These are phyloP conservation scores for Cotesia vestalis DNA, from an alignment of 1,140 invertebrate species.

Conservation along the genomic window DNA sequence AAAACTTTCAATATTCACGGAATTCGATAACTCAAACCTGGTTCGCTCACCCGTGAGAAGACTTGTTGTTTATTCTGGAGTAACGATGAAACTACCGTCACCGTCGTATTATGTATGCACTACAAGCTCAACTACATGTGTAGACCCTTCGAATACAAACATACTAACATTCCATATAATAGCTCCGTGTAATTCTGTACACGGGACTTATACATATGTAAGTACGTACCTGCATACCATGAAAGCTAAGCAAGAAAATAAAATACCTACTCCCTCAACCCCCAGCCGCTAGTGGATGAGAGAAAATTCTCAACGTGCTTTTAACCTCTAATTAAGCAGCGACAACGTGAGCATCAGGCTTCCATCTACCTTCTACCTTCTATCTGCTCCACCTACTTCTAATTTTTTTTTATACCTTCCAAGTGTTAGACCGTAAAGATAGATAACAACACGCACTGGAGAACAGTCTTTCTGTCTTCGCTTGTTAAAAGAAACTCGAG, in stretches of 20 bases:
- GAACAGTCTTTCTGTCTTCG: too few relatives aligned
- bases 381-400: neutral
- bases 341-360: neutral
- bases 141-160: neutral
- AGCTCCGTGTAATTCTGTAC: neutral
- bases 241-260: neutral
- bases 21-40: constrained; percentile 2
- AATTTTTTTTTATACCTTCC: too few relatives aligned
- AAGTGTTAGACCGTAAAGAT: too few relatives aligned
- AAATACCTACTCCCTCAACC: neutral
- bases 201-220: too few relatives aligned
- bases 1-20: constrained; percentile 3
- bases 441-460: too few relatives aligned
- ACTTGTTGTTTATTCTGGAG: too few relatives aligned
- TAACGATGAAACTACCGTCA: too few relatives aligned
- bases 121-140: too few relatives aligned
- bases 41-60: neutral
- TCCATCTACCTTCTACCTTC: neutral
- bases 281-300: neutral
- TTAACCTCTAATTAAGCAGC: constrained; percentile 14
- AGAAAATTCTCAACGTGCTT: neutral
- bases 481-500: too few relatives aligned
- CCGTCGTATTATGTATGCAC: too few relatives aligned
- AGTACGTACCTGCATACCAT: too few relatives aligned
- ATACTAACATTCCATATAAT: neutral